These are phyloP conservation scores for Plagodis pulveraria DNA, from an alignment of 2,888 invertebrate genomes.

Conservation along the genomic window DNA sequence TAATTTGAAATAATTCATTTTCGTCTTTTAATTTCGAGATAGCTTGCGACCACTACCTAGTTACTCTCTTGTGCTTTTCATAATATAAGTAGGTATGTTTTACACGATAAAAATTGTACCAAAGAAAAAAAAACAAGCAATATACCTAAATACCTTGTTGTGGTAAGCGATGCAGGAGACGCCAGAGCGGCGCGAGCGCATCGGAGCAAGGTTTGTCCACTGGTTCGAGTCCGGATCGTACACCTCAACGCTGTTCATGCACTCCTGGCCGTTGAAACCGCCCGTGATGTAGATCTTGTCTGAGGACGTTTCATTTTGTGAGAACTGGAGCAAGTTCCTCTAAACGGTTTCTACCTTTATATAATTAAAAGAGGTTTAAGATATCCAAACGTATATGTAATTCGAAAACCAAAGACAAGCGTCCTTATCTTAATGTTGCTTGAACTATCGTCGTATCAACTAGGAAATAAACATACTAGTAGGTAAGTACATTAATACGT, in stretches of 20 bases:
- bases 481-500: too few relatives aligned
- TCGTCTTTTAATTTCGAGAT: too few relatives aligned
- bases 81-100: not conserved
- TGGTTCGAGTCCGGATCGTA: conserved; percentile 92
- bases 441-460: too few relatives aligned
- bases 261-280: conserved; percentile 96
- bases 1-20: too few relatives aligned
- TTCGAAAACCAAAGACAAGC: too few relatives aligned
- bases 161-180: conserved; percentile 95
- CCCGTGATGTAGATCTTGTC: conserved; percentile 93
- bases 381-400: too few relatives aligned
- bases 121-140: conserved; percentile 25
- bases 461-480: too few relatives aligned
- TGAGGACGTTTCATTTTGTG: conserved; percentile 45
- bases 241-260: conserved; percentile 93
- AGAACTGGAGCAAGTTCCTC: too few relatives aligned
- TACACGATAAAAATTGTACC: not conserved
- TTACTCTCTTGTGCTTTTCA: not conserved
- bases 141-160: conserved; percentile 85
- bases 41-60: too few relatives aligned
- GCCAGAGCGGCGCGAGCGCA: conserved; percentile 95
- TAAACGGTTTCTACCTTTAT: too few relatives aligned
- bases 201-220: conserved; percentile 91
- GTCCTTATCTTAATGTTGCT: too few relatives aligned
- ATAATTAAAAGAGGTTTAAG: too few relatives aligned